Evolutionary conservation across 1,140 invertebrate genomes (phyloP).

Genomic region (Gonioctena quinquepunctata): DNA sequence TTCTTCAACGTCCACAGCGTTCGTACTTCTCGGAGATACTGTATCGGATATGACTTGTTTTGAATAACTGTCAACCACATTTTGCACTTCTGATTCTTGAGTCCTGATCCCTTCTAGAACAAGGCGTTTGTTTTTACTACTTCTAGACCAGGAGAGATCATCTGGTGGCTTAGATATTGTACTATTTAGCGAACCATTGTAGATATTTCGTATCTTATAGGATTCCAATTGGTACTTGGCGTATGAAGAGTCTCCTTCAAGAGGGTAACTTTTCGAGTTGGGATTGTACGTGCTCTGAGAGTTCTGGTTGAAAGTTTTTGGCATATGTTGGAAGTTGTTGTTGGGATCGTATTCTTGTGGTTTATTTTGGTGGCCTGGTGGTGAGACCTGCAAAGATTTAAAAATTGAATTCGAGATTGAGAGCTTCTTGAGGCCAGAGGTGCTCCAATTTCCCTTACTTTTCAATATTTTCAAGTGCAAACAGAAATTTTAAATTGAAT

Average conservation of each 20-base stretch:
- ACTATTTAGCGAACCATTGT: not conserved
- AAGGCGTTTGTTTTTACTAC: not conserved
- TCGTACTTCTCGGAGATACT: not conserved
- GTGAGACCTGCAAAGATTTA: not conserved
- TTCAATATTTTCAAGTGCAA: too few relatives aligned
- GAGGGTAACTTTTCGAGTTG: too few relatives aligned
- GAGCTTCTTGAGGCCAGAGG: too few relatives aligned
- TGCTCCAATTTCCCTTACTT: too few relatives aligned
- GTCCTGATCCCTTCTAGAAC: not conserved
- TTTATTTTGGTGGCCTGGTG: not conserved
- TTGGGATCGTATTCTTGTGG: conserved; percentile 35
- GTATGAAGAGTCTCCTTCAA: too few relatives aligned
- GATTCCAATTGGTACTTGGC: not conserved
- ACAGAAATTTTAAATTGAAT: too few relatives aligned
- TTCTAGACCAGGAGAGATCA: not conserved
- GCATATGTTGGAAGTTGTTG: conserved; percentile 32
- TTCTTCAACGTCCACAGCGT: not conserved
- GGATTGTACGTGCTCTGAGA: not conserved
- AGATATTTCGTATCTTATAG: not conserved
- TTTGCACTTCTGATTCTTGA: too few relatives aligned
- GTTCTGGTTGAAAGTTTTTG: not conserved
- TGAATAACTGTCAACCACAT: too few relatives aligned
- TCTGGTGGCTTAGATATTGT: not conserved
- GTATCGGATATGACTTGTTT: not conserved
- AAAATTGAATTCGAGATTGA: too few relatives aligned